Percentiles rank a stretch among this genome's conserved stretches.
Conservation (phyloP, 2,888 invertebrate genomes). For the Melanotus villosus region DNA sequence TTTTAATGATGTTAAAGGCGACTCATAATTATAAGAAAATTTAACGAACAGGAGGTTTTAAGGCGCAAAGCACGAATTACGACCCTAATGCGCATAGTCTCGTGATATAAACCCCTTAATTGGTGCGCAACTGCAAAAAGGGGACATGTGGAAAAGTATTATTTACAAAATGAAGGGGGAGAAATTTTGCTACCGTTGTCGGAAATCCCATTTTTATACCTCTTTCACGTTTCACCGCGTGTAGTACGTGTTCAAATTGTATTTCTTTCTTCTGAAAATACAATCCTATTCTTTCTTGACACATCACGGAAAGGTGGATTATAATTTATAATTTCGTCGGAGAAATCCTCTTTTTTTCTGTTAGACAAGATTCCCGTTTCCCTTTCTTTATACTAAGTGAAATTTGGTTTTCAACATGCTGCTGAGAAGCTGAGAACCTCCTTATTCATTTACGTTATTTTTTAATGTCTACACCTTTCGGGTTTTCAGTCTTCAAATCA, state of each 20-base stretch:
- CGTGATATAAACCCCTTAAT: conserved; percentile 37
- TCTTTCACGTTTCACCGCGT: conserved; percentile 23
- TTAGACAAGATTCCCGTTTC: conserved; percentile 16
- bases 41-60: conserved; percentile 21
- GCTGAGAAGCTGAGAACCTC: too few relatives aligned
- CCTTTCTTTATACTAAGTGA: background rate
- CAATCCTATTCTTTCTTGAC: conserved; percentile 33
- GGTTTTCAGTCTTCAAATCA: too few relatives aligned
- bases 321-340: conserved; percentile 36
- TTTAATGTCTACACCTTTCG: too few relatives aligned
- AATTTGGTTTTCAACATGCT: background rate
- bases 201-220: conserved; percentile 37
- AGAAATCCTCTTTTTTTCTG: conserved; percentile 17
- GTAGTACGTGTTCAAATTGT: conserved; percentile 39
- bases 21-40: conserved; percentile 29
- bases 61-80: conserved; percentile 31
- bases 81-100: conserved; percentile 15
- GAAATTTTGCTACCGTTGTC: conserved; percentile 20
- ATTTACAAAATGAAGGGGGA: conserved; percentile 31
- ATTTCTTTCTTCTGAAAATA: conserved; percentile 33
- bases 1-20: conserved; percentile 37
- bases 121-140: conserved; percentile 31
- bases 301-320: conserved; percentile 31
- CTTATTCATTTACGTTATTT: too few relatives aligned
- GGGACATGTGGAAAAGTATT: conserved; percentile 32